phyloP scores from a whole-genome alignment of 1,140 invertebrate species.

The Parapsyche elsis region DNA sequence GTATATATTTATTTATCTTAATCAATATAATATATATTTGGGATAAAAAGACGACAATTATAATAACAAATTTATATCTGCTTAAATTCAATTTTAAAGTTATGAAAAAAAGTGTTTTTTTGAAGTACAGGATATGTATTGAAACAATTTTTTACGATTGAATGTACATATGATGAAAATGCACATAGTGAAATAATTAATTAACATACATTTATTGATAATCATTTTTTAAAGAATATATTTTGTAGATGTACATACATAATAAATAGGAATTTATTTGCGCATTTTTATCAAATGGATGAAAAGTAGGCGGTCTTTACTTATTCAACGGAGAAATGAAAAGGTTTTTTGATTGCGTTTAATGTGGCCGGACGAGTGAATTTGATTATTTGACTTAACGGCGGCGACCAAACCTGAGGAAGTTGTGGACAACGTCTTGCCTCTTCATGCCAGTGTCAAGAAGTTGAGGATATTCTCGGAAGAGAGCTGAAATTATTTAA shows the following conservation, averaged over 20 bases:
- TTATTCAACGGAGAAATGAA: neutral
- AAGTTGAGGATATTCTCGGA: conserved; percentile 65
- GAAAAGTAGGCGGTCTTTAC: too few relatives aligned
- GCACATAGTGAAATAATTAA: neutral
- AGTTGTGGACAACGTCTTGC: conserved; percentile 84
- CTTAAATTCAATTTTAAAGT: too few relatives aligned
- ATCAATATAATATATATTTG: neutral
- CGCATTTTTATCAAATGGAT: too few relatives aligned
- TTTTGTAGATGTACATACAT: too few relatives aligned
- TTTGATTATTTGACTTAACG: conserved; percentile 58
- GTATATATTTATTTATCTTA: neutral
- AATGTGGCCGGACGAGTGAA: conserved; percentile 46
- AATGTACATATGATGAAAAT: neutral
- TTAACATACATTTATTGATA: too few relatives aligned
- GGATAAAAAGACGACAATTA: conserved; percentile 27
- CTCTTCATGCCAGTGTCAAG: conserved; percentile 77
- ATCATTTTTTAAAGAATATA: too few relatives aligned
- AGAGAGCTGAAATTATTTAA: conserved; percentile 60
- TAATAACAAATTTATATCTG: too few relatives aligned
- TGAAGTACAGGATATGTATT: neutral
- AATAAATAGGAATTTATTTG: too few relatives aligned
- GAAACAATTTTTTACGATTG: neutral
- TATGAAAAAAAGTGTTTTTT: neutral
- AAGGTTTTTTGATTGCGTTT: conserved; percentile 17
- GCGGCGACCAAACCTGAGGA: conserved; percentile 81